Percentiles rank a stretch among this genome's conserved stretches.
phyloP scores from a whole-genome alignment of 2,113 vertebrate genomes.

The Stercorarius parasiticus region DNA sequence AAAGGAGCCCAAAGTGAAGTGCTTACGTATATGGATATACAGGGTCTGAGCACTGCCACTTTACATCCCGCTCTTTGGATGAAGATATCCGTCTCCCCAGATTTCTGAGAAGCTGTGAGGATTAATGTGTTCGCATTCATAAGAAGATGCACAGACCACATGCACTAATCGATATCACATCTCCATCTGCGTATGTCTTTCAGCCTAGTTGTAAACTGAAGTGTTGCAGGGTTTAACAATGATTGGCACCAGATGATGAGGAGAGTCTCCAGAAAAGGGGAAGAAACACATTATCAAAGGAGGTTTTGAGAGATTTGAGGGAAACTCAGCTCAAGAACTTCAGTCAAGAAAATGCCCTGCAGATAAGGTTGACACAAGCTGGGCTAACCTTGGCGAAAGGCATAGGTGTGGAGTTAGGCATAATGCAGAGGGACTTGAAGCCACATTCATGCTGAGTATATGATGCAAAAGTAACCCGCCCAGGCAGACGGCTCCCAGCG shows the following conservation, averaged over 20 bases:
- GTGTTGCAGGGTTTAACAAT: not conserved
- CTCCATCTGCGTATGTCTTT: not conserved
- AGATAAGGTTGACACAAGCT: not conserved
- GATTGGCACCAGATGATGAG: not conserved
- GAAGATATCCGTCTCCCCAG: not conserved
- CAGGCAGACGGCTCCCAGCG: not conserved
- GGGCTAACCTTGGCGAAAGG: not conserved
- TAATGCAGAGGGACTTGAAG: not conserved
- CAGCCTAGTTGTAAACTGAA: not conserved
- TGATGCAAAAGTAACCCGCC: not conserved
- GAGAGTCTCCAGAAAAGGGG: not conserved
- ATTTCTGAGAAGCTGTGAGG: not conserved
- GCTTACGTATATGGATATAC: rapidly evolving
- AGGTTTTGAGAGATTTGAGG: not conserved
- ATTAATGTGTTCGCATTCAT: not conserved
- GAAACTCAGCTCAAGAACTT: not conserved
- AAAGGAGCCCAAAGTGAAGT: not conserved
- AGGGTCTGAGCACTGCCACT: not conserved
- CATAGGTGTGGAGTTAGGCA: not conserved
- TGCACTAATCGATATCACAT: rapidly evolving
- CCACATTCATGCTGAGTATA: not conserved
- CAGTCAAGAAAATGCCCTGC: not conserved
- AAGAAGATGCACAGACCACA: not conserved
- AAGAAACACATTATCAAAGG: not conserved
- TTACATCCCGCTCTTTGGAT: not conserved